Evolutionary conservation across 2,888 invertebrate species (phyloP), one percentile per base, ranked within the genome.

Genomic region (Acleris cristana): DNA sequence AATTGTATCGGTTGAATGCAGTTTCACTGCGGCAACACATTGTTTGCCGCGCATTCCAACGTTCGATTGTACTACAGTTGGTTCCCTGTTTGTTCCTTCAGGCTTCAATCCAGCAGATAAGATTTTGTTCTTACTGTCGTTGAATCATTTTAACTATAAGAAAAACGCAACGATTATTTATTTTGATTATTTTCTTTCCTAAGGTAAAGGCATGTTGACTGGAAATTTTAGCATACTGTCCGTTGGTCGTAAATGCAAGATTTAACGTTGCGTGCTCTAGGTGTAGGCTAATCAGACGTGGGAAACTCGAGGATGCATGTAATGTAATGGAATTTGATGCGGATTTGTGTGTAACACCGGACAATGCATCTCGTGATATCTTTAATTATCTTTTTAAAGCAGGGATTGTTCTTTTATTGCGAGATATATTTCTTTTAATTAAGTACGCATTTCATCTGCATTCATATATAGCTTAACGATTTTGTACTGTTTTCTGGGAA

Each of bases 1-100:
- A 90, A 89, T 91, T 89, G 88, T 89, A 88, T 86, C 87, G 85
- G 80, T 81, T 85, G 81, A 85, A 86, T 86, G 85, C 86, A 85
- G 88, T 88, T 89, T 87, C 87, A 86, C 86, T 86, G 81, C 79
- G 79, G 76, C 75, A 76, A 82, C 84, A 83, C 85, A 86, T 88
- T 87, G 87, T 89, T 86, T 80, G 79, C 72, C 73, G 79, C 74
- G 81, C 87, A 88, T 87, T 81, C 86, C 84, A 79, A 77, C 79
- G 79, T 56, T 64, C 57, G 64, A 67, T 67, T 70, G 57, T 56
- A 64, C 49, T 64, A 60, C 54, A 64, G 56, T 63, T 67, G 52
- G 58, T 52, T 54, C 57, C 63, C n/a, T 62, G 56, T 51, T 55
- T 21, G 49, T 56, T 52, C 14, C 40, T 63, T 55, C 44, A 55